These are phyloP conservation scores for Rhinoraja longicauda DNA, from an alignment of 2,797 vertebrate genomes.

Conservation along the genomic window DNA sequence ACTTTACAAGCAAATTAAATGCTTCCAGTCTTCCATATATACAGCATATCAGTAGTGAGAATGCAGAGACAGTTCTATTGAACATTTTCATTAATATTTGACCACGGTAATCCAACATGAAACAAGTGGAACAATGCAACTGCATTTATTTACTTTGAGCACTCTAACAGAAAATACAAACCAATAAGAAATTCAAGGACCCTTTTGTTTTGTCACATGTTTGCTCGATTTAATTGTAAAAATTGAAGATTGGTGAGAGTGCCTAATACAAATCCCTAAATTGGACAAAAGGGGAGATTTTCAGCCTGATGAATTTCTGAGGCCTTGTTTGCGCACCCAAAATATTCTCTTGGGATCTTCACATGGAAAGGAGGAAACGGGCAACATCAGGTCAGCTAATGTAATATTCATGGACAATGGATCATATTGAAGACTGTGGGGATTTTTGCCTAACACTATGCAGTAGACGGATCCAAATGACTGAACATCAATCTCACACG, in stretches of 20 bases:
- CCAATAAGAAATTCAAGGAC: not conserved
- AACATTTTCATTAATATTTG: not conserved
- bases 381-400: conserved; percentile 37
- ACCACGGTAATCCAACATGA: not conserved
- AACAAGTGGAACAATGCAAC: not conserved
- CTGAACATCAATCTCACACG: conserved; percentile 31
- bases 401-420: conserved; percentile 32
- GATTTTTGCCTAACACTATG: conserved; percentile 23
- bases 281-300: not conserved
- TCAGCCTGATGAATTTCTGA: not conserved
- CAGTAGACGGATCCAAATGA: conserved; percentile 15
- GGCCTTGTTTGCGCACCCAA: conserved; percentile 7
- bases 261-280: not conserved
- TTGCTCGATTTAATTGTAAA: not conserved
- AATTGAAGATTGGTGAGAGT: not conserved
- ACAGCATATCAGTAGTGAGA: not conserved
- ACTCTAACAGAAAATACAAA: not conserved
- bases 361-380: not conserved
- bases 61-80: not conserved
- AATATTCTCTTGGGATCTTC: conserved; percentile 22
- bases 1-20: not conserved
- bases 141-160: not conserved
- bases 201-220: not conserved
- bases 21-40: not conserved
- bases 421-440: conserved; percentile 29